Base-by-base conservation (phyloP, 2,888 invertebrate genomes). In the Noctua janthe region DNA sequence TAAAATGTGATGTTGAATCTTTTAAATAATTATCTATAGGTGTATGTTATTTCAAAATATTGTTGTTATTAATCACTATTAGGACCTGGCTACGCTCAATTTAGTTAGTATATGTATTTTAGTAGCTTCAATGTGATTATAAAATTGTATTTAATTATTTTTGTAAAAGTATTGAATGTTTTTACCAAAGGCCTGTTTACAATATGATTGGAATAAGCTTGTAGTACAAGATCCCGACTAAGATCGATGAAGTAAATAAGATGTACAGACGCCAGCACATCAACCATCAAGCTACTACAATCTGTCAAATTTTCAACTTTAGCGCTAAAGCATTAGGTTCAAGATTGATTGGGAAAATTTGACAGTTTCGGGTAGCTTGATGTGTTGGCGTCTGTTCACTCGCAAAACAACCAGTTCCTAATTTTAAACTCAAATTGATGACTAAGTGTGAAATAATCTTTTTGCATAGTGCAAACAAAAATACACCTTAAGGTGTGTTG, bases 111-210 rank as follows among this genome's bases (percentile, higher is more conserved):
- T 13, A 80, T 49, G 11, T 75, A 64, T 80, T 75, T 80, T 54
- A 70, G 67, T 70, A 77, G 74, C 73, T 71, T 54, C 64, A 74
- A 51, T 85, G 74, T 78, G 82, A 84, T 86, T 75, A 54, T 66
- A 62, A 75, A 62, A 64, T 66, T 67, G 15, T 62, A 43, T 59
- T 56, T 73, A 62, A 17, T 54, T 70, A 59, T 69, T 75, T 78
- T 72, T 74, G 71, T 73, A 70, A 51, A 62, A 71, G 3, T 62
- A 71, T 71, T 70, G 10, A 54, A 43, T 70, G 64, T 69, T 35
- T 83, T 71, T 71, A 59, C 29, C 23, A 29, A 51, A 64, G 47
- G 66, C 59, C 67, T 77, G 51, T 77, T 72, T 23, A 47, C 62
- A 62, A 13, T 62, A 43, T n/a, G 23, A 64, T 59, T 69, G 59